These are phyloP conservation scores for Pseudomyrmex sp. DNA, from an alignment of 1,140 invertebrate species.

Conservation along the genomic window DNA sequence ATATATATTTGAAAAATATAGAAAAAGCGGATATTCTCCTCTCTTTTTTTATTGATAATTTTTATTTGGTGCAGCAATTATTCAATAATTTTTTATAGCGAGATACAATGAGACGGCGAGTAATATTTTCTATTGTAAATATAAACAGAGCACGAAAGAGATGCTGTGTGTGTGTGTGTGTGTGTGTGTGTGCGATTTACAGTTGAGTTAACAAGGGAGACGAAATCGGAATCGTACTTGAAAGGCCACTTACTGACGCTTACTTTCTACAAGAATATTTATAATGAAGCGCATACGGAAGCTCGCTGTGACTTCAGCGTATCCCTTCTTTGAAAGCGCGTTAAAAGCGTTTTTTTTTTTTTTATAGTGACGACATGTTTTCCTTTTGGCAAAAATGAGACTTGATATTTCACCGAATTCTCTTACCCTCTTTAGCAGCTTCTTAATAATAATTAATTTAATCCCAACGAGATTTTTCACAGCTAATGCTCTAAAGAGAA, in stretches of 20 bases:
- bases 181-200: constrained; percentile 21
- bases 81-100: not conserved
- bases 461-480: not conserved
- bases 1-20: not conserved
- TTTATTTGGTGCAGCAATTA: constrained; percentile 2
- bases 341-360: constrained; percentile 3
- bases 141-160: constrained; percentile 17
- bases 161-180: not conserved
- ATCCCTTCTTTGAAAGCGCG: not conserved
- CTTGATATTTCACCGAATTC: not conserved
- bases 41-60: not conserved
- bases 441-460: constrained; percentile 7
- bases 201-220: constrained; percentile 58
- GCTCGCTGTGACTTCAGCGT: constrained; percentile 41
- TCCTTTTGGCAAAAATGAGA: not conserved
- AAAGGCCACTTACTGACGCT: constrained; percentile 64
- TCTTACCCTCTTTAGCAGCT: not conserved
- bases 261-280: constrained; percentile 67
- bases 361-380: constrained; percentile 1
- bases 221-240: constrained; percentile 62
- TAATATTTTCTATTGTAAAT: constrained; percentile 33
- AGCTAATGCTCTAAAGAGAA: too few relatives aligned
- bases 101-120: constrained; percentile 1
- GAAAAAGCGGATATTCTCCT: not conserved
- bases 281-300: constrained; percentile 48